Evolutionary conservation across 2,797 vertebrate genomes (phyloP).

Genomic region (Muraenolepis orangiensis): DNA sequence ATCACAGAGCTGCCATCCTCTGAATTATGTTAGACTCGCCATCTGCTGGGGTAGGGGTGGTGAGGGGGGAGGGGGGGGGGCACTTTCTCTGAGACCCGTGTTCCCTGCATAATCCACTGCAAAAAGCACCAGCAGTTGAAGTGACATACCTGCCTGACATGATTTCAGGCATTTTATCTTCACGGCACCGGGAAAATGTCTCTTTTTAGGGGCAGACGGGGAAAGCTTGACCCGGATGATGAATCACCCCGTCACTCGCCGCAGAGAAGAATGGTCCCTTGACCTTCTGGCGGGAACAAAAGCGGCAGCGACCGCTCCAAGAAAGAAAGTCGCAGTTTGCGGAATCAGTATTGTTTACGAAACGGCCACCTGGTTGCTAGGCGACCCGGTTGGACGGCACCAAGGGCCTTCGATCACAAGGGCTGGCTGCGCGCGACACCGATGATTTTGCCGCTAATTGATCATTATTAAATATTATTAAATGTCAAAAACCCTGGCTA

Average conservation of each 20-base stretch:
- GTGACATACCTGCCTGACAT: neutral
- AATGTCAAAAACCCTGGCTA: neutral
- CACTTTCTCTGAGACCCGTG: neutral
- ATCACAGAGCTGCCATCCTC: neutral
- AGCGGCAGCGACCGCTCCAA: neutral
- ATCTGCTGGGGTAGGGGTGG: neutral
- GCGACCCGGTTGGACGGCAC: constrained; percentile 48
- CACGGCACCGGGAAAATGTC: neutral
- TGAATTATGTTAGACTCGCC: neutral
- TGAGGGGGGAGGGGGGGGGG: neutral
- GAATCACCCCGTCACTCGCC: neutral
- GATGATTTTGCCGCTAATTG: constrained; percentile 34
- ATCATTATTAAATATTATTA: too few relatives aligned
- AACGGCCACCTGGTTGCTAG: constrained; percentile 61
- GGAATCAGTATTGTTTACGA: constrained; percentile 27
- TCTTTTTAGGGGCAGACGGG: neutral
- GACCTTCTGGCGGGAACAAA: neutral
- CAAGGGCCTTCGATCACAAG: constrained; percentile 32
- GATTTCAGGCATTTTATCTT: neutral
- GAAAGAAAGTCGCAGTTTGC: neutral
- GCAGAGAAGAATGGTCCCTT: neutral
- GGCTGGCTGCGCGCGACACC: constrained; percentile 33
- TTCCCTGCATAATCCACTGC: neutral
- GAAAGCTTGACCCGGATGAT: neutral
- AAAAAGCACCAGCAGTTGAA: neutral